These are phyloP conservation scores for Heliconius eleuchia DNA, from an alignment of 1,140 invertebrate species.

Conservation along the genomic window DNA sequence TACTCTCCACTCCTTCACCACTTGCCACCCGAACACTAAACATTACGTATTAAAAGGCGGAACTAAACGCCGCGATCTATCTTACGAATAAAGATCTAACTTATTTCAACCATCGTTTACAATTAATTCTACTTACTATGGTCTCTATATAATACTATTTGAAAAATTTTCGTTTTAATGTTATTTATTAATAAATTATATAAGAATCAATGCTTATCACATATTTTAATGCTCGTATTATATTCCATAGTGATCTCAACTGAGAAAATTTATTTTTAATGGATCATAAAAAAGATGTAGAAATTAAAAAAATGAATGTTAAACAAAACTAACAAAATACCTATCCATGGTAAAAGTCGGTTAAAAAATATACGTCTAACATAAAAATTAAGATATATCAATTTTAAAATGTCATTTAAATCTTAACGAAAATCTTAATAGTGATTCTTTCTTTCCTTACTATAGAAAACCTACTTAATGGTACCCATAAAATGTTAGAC, in stretches of 20 bases:
- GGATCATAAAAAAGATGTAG: neutral
- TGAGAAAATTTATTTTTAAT: neutral
- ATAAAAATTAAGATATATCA: slow-evolving; percentile 13
- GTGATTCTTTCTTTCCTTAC: neutral
- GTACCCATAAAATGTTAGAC: slow-evolving; percentile 41
- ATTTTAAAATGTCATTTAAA: neutral
- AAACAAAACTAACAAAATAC: neutral
- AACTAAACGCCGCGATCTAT: too few species aligned
- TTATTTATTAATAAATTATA: slow-evolving; percentile 2
- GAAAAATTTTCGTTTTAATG: neutral
- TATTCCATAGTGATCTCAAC: neutral
- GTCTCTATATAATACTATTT: neutral
- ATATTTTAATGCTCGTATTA: neutral
- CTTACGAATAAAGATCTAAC: too few species aligned
- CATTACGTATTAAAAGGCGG: too few species aligned
- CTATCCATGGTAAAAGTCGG: neutral
- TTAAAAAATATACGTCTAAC: neutral
- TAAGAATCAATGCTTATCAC: neutral
- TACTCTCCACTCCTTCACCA: too few species aligned
- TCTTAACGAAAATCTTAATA: slow-evolving; percentile 10
- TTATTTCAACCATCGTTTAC: neutral
- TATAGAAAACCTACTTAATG: slow-evolving; percentile 25
- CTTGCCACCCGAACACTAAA: too few species aligned
- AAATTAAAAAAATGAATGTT: neutral
- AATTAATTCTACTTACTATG: neutral